Percentiles rank a stretch among this genome's conserved stretches.
Evolutionary conservation across 2,888 invertebrate species (phyloP).

Genomic region (Zootermopsis nevadensis): DNA sequence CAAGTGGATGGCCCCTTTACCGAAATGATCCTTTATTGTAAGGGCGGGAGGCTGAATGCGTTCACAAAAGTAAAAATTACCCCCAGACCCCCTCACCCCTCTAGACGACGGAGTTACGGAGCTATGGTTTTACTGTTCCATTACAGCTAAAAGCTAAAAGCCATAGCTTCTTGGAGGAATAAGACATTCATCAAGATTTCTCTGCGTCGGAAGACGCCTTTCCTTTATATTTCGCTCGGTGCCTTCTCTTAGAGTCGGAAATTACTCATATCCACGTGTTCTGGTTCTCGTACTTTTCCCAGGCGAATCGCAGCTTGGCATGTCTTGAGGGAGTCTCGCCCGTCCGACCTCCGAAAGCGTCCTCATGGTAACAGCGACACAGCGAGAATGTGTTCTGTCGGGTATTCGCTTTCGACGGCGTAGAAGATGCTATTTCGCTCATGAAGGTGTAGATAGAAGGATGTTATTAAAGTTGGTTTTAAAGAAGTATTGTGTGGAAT

Average conservation of each 20-base stretch:
- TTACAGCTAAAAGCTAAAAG: not conserved
- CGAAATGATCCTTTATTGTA: not conserved
- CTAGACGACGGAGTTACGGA: not conserved
- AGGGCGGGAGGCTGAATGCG: not conserved
- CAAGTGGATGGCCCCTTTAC: not conserved
- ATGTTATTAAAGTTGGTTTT: not conserved
- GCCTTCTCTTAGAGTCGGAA: too few relatives aligned
- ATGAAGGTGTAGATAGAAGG: not conserved
- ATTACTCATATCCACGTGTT: too few relatives aligned
- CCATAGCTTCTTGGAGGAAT: not conserved
- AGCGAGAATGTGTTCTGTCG: too few relatives aligned
- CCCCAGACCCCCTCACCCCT: not conserved
- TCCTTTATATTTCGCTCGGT: not conserved
- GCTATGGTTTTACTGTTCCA: not conserved
- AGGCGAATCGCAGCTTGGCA: too few relatives aligned
- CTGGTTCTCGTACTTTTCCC: too few relatives aligned
- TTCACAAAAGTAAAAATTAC: not conserved
- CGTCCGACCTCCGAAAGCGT: too few relatives aligned
- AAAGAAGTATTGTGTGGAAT: not conserved
- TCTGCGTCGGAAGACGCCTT: not conserved
- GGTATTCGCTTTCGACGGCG: too few relatives aligned
- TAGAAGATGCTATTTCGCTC: too few relatives aligned
- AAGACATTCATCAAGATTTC: not conserved
- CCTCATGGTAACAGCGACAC: too few relatives aligned
- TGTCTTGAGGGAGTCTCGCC: too few relatives aligned